Conservation (phyloP, 2,888 invertebrate species). For the Parochlus steinenii region DNA sequence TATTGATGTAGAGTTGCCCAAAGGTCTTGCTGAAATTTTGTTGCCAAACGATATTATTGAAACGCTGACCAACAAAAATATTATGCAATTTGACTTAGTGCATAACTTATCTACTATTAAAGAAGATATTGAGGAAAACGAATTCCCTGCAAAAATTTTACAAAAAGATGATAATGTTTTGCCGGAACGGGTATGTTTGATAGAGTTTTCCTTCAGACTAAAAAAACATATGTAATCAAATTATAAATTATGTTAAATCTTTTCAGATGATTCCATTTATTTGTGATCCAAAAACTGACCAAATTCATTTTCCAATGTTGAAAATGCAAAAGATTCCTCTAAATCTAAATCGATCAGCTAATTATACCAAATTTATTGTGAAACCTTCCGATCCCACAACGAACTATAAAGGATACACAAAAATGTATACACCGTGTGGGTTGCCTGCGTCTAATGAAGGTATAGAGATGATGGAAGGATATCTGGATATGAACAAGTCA, state of each 20-base stretch:
- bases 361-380: too few species aligned
- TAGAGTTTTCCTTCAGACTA: not conserved
- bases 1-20: slow-evolving; percentile 6
- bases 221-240: not conserved
- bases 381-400: too few species aligned
- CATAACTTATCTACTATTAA: too few species aligned
- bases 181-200: not conserved
- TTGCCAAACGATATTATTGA: not conserved
- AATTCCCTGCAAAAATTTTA: too few species aligned
- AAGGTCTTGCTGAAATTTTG: slow-evolving; percentile 1
- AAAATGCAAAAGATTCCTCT: too few species aligned
- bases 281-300: not conserved
- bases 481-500: slow-evolving; percentile 8
- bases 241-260: not conserved
- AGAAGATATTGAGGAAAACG: too few species aligned
- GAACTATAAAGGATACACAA: slow-evolving; percentile 6
- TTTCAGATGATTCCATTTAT: not conserved
- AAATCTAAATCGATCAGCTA: too few species aligned
- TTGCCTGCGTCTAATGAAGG: not conserved
- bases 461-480: not conserved
- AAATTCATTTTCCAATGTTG: not conserved
- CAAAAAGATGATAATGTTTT: not conserved
- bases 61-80: too few species aligned
- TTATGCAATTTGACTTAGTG: not conserved
- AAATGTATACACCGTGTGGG: slow-evolving; percentile 7